Base-by-base conservation (phyloP, 2,113 vertebrate species). In the Toxotes chatareus region DNA sequence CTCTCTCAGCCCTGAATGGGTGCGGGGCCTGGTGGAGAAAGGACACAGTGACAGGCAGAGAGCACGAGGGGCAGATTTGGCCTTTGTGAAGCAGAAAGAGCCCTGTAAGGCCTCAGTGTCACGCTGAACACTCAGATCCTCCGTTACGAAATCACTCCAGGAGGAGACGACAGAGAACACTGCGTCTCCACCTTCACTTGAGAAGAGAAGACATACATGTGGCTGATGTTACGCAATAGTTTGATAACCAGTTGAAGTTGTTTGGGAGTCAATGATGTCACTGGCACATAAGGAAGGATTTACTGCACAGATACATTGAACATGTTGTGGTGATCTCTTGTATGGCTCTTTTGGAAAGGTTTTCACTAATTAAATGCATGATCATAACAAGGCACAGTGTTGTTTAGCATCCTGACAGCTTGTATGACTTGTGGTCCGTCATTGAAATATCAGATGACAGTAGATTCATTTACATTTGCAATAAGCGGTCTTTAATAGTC, bases 1-100 rank as follows among this genome's bases (percentile, higher is more conserved):
- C 91, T 94, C 80, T 92, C 94, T 89, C 93, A 94, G 87, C 93
- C 94, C 55, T 94, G 90, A 93, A 84, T 40, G 10, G 21, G 17
- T 14, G 31, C 8, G 0, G 59, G 60, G 72, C 59, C 71, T n/a
- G 34, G 31, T 17, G 79, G 66, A 83, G 75, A 70, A 72, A 82
- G 61, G 73, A 86, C 83, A 84, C 55, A 42, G 32, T 32, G 75
- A 84, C 53, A 59, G 36, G 69, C 71, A 63, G 82, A 83, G 69
- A 78, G 82, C 79, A 66, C 65, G 46, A 27, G 62, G 56, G 66
- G 77, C 71, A 74, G 61, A 82, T 44, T 27, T 76, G 79, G 78
- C 81, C 81, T 92, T 80, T 60, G 53, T 40, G 82, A 70, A 84
- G 89, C 82, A 73, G 74, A 83, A 70, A 42, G 59, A 62, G 76